These are phyloP conservation scores for Phyllotreta striolata DNA, from an alignment of 2,888 invertebrate species.

Conservation along the genomic window DNA sequence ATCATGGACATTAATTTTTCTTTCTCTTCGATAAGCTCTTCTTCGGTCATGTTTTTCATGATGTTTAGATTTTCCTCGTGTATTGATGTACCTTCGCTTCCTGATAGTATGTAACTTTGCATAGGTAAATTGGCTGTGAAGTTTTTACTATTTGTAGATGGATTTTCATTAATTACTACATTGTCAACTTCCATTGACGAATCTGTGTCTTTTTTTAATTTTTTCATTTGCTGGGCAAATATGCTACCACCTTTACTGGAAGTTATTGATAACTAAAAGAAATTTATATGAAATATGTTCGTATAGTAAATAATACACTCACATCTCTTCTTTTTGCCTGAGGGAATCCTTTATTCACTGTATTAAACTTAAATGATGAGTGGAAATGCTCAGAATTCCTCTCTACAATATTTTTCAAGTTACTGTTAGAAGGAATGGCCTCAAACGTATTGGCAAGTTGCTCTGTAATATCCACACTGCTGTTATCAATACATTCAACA, in stretches of 20 bases:
- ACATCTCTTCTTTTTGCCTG: conserved; percentile 61
- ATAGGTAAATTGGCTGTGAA: conserved; percentile 42
- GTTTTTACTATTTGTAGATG: conserved; percentile 13
- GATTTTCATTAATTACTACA: conserved; percentile 38
- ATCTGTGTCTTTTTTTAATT: conserved; percentile 49
- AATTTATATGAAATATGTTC: background rate
- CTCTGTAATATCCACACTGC: conserved; percentile 45
- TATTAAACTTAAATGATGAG: conserved; percentile 45
- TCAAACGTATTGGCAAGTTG: conserved; percentile 59
- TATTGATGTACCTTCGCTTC: conserved; percentile 66
- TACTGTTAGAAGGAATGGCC: conserved; percentile 58
- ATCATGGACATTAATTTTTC: conserved; percentile 70
- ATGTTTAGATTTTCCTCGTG: conserved; percentile 77
- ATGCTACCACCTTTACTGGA: conserved; percentile 62
- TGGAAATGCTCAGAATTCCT: conserved; percentile 52
- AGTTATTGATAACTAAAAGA: conserved; percentile 45
- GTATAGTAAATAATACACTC: conserved; percentile 34
- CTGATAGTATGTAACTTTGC: conserved; percentile 62
- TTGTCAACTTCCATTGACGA: conserved; percentile 43
- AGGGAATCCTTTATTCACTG: conserved; percentile 64
- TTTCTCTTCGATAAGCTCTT: conserved; percentile 79
- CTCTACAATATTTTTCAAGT: conserved; percentile 69
- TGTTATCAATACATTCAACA: conserved; percentile 22
- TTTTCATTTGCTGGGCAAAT: conserved; percentile 63
- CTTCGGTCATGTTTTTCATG: conserved; percentile 72